These are phyloP conservation scores for Micrastur ruficollis DNA, from an alignment of 2,797 vertebrate species.

Conservation along the genomic window DNA sequence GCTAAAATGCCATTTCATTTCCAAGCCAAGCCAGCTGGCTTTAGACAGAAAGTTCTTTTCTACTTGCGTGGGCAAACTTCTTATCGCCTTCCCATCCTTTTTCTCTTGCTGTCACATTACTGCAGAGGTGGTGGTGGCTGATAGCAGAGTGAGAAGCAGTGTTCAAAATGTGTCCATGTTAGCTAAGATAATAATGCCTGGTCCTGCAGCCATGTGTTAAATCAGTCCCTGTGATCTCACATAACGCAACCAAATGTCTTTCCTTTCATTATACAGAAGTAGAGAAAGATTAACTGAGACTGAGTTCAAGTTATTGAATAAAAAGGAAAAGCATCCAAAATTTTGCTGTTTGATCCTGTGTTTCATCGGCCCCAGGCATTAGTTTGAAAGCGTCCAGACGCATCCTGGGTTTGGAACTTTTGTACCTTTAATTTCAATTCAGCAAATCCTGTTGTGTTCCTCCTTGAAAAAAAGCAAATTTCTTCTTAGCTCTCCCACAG, in stretches of 20 bases:
- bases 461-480: background rate
- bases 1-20: slow-evolving; percentile 51
- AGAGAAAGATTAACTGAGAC: background rate
- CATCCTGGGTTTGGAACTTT: background rate
- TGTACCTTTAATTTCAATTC: background rate
- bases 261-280: background rate
- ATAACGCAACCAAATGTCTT: background rate
- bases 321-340: background rate
- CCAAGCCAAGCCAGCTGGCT: slow-evolving; percentile 91
- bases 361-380: background rate
- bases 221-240: background rate
- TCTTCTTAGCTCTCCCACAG: background rate
- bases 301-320: background rate
- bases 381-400: background rate
- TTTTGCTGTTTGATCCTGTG: background rate
- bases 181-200: slow-evolving; percentile 61
- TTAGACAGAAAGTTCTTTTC: slow-evolving; percentile 78
- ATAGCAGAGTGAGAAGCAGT: slow-evolving; percentile 79
- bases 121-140: slow-evolving; percentile 72
- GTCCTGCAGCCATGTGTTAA: slow-evolving; percentile 2
- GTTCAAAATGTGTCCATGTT: slow-evolving; percentile 80
- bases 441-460: background rate
- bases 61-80: slow-evolving; percentile 79
- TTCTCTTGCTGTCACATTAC: slow-evolving; percentile 78
- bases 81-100: slow-evolving; percentile 79